Conservation (phyloP, 2,797 vertebrate species). For the Micromesistius poutassou region DNA sequence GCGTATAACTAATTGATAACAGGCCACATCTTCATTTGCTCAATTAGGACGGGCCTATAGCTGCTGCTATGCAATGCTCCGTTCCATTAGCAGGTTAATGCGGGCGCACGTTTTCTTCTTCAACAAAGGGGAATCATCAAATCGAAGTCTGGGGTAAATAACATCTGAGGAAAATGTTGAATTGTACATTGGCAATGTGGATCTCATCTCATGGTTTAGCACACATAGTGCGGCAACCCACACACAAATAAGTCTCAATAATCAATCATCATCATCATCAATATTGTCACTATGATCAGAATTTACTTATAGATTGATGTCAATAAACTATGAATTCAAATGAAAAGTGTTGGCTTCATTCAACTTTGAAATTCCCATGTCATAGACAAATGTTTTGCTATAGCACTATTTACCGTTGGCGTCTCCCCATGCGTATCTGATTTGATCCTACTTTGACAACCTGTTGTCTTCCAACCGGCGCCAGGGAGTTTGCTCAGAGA, state of each 20-base stretch:
- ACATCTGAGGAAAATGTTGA: background rate
- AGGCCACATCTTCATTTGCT: conserved; percentile 72
- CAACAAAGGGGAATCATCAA: conserved; percentile 25
- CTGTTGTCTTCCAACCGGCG: conserved; percentile 54
- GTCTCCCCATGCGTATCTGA: conserved; percentile 6
- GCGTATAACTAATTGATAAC: conserved; percentile 70
- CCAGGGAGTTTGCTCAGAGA: conserved; percentile 66
- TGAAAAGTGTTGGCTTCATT: background rate
- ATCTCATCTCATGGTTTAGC: background rate
- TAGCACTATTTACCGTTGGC: background rate
- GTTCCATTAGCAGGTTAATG: conserved; percentile 65
- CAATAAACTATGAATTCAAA: background rate
- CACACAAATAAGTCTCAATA: background rate
- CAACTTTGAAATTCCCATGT: background rate
- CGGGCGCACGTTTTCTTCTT: conserved; percentile 50
- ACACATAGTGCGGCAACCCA: background rate
- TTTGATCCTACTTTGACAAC: conserved; percentile 43
- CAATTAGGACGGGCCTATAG: conserved; percentile 63
- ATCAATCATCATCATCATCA: background rate
- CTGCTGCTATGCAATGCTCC: conserved; percentile 56
- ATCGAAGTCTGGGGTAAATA: conserved; percentile 11
- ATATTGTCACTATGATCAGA: background rate
- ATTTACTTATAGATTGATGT: background rate
- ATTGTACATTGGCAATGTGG: background rate
- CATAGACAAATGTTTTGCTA: background rate